Evolutionary conservation across 2,113 vertebrate species (phyloP), one percentile per base, ranked within the genome.

Genomic region (Motacilla alba): DNA sequence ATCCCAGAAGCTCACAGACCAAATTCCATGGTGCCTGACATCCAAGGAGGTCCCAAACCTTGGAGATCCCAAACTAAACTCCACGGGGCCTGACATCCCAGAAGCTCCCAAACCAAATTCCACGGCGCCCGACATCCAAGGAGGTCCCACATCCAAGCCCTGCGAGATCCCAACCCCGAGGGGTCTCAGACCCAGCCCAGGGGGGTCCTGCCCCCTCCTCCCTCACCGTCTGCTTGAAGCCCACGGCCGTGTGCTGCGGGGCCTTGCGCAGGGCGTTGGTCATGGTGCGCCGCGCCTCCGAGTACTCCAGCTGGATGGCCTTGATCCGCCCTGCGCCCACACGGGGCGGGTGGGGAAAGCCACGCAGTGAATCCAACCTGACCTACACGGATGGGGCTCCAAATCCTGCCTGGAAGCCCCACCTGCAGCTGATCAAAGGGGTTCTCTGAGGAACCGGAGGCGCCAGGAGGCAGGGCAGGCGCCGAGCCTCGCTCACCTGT

Each of bases 251-350:
- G 98, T 99, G 99, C 90, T 99, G 99, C 1, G 99, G 99, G 0
- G 99, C 99, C 95, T 99, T 99, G 83, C 99, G 98, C 92, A 99
- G 98, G 31, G 99, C 99, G 6, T 99, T 99, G 59, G 99, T 99
- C 95, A 99, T 98, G 21, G 99, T 99, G 81, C 99, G 97, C 78
- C 99, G 98, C 1, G 99, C 99, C 97, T 99, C 99, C 0, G 99
- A 98, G 96, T 99, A 99, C 82, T 99, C 99, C 98, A 99, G 85
- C 98, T 99, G 99, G 95, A 99, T 99, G 80, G 99, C 99, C 94
- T 99, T 99, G 92, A 99, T 99, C 43, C 99, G 98, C 74, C 99
- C 99, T 99, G 97, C 8, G 10, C 33, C 41, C 39, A 30, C 68
- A n/a, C 19, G 19, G 46, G 11, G 4, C 26, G 14, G 47, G 72